These are phyloP conservation scores for Gymnocheta viridis DNA, from an alignment of 2,888 invertebrate species.

Conservation along the genomic window DNA sequence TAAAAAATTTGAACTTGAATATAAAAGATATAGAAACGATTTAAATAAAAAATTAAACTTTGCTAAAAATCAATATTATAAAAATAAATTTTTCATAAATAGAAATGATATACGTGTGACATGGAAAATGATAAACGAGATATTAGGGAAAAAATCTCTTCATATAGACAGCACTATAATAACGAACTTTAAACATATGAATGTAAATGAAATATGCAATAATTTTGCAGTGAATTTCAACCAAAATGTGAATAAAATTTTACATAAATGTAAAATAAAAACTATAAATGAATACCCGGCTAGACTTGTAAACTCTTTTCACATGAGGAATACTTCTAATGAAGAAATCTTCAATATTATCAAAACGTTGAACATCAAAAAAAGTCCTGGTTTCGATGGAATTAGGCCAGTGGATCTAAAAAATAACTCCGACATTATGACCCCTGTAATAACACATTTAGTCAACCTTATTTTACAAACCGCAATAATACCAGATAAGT, in stretches of 20 bases:
- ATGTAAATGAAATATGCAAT: conserved; percentile 17
- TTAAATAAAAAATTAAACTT: too few relatives aligned
- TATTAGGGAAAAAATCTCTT: conserved; percentile 45
- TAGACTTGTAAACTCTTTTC: neutral
- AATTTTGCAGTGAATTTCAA: too few relatives aligned
- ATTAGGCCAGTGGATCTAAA: conserved; percentile 37
- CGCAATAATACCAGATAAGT: neutral
- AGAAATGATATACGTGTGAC: conserved; percentile 34
- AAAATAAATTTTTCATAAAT: conserved; percentile 34
- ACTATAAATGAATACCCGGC: neutral
- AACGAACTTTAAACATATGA: conserved; percentile 31
- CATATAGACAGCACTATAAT: conserved; percentile 27
- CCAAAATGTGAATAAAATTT: neutral
- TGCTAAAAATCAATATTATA: conserved; percentile 1
- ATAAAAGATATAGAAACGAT: too few relatives aligned
- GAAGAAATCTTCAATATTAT: conserved; percentile 33
- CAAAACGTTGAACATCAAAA: too few relatives aligned
- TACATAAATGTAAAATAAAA: conserved; percentile 17
- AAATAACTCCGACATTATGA: neutral
- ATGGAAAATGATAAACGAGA: conserved; percentile 45
- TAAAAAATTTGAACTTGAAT: too few relatives aligned
- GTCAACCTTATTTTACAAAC: neutral
- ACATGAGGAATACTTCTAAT: neutral
- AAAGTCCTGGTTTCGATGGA: conserved; percentile 2
- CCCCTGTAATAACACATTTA: neutral